Conservation (phyloP, 2,113 vertebrate species). For the Sinocyclocheilus grahami region DNA sequence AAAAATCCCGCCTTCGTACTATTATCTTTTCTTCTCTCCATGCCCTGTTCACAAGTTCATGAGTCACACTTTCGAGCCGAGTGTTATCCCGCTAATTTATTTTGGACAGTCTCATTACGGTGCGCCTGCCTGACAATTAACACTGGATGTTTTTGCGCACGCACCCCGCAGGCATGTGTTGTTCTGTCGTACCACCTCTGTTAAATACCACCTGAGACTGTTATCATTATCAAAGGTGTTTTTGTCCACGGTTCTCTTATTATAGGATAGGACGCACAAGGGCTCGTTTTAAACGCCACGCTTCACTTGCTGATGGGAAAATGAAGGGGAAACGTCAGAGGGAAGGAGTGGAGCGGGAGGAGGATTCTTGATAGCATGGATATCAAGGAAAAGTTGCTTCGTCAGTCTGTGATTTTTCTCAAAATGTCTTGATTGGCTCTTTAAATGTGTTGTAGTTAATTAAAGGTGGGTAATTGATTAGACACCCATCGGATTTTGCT, state of each 20-base stretch:
- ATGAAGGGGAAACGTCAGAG: background rate
- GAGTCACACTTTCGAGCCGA: conserved; percentile 8
- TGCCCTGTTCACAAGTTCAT: conserved; percentile 16
- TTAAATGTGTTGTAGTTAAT: conserved; percentile 32
- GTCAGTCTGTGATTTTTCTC: background rate
- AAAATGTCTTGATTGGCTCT: background rate
- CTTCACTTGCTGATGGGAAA: conserved; percentile 29
- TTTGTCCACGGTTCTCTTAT: conserved; percentile 15
- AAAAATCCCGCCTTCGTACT: background rate
- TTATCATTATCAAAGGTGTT: conserved; percentile 16
- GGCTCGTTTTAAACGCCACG: conserved; percentile 13
- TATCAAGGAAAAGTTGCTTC: background rate
- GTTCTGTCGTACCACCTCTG: background rate
- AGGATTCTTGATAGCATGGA: background rate
- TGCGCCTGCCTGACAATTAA: conserved; percentile 24
- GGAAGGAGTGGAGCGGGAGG: background rate
- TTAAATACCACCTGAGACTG: conserved; percentile 10
- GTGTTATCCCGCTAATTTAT: conserved; percentile 31
- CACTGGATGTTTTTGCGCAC: background rate
- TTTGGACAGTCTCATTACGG: conserved; percentile 14
- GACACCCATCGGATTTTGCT: conserved; percentile 14
- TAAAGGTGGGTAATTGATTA: conserved; percentile 8
- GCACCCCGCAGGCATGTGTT: background rate
- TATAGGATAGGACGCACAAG: background rate
- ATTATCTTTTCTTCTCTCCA: conserved; percentile 1